A percentile compares a stretch with the other conserved stretches of the same genome.
Conservation (phyloP, 2,113 vertebrate genomes). For the Carassius auratus region DNA sequence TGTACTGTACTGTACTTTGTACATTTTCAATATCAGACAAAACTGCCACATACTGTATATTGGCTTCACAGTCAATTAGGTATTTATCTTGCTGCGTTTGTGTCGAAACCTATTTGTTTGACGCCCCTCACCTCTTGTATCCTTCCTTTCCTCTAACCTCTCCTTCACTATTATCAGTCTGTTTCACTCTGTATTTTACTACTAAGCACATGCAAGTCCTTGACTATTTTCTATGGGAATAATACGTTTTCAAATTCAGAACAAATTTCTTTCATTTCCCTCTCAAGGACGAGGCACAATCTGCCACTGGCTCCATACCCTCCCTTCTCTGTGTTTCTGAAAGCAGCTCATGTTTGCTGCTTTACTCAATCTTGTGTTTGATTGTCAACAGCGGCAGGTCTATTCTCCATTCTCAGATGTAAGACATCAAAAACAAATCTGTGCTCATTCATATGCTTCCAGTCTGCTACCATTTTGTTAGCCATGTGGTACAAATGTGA, state of each 20-base stretch:
- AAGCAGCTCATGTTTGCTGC: conserved; percentile 26
- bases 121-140: not conserved
- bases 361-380: conserved; percentile 52
- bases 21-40: not conserved
- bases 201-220: conserved; percentile 32
- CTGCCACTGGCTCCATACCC: not conserved
- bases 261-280: conserved; percentile 14
- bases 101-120: not conserved
- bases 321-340: not conserved
- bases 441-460: not conserved
- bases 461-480: conserved; percentile 20
- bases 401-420: conserved; percentile 31
- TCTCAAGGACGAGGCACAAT: conserved; percentile 58
- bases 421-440: conserved; percentile 38
- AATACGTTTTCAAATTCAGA: conserved; percentile 56
- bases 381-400: conserved; percentile 54
- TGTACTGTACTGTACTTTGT: no score
- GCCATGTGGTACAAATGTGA: not conserved
- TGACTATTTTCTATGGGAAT: conserved; percentile 57
- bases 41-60: not conserved
- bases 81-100: not conserved
- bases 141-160: not conserved
- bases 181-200: conserved; percentile 40
- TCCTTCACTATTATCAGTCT: not conserved
- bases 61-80: not conserved